Base-by-base conservation (phyloP, 2,797 vertebrate species). In the Sebastes itinus region DNA sequence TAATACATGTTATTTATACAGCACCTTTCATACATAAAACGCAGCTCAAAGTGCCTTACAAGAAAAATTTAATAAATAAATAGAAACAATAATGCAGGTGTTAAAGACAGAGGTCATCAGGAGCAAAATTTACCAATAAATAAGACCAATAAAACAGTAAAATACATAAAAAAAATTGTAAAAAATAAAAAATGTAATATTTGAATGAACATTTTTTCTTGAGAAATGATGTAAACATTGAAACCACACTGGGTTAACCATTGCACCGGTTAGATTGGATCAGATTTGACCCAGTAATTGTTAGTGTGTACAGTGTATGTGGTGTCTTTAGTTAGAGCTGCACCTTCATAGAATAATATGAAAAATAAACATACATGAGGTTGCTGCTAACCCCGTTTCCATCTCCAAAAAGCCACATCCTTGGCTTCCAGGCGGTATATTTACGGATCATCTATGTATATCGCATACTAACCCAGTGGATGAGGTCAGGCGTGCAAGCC, bases 361-460 rank as follows among this genome's bases (percentile, higher is more conserved):
- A 32, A 62, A 49, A 56, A 70, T 13, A 25, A 42, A 75, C 22
- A 49, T 20, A 63, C 54, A 54, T 68, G 33, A 66, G 20, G 25
- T 16, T 13, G 33, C 75, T 3, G 20, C 49, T 60, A n/a, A 55
- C 13, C 20, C 42, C n/a, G 49, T 25, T 63, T 77, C 66, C 8
- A 13, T 54, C 71, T 62, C 66, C 59, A 10, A 27, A 18, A 75
- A 78, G 72, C 89, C 89, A 85, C 85, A 71, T 65, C 16, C 65
- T 74, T 63, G 69, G 55, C 78, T 81, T 60, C 69, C 28, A 63
- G 13, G 11, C 20, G 49, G 72, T 80, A 12, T 90, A 88, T 92
- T 89, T 92, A 59, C 4, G 30, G 81, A 78, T 63, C 70, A 38
- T 89, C 88, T 89, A 82, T 92, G 90, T 89, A 80, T 88, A 87